Evolutionary conservation across 2,797 vertebrate species (phyloP), one percentile per base, ranked within the genome.

Genomic region (Anabacerthia variegaticeps): DNA sequence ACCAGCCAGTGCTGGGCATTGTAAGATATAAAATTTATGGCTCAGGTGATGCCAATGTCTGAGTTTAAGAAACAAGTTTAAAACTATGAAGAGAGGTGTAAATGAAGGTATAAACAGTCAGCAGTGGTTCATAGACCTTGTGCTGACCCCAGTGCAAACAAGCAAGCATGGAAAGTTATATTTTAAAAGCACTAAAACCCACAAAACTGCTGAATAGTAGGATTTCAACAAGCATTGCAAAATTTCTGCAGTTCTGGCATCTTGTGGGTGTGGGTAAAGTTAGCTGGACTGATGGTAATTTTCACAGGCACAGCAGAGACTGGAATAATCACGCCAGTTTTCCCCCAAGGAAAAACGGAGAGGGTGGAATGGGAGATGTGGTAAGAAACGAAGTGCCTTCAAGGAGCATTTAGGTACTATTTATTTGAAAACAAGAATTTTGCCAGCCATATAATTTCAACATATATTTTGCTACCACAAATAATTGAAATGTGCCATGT

Each of bases 181-280:
- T 79, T 95, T 82, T 22, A 61, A 75, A 91, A 87, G 72, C 92
- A 51, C 6, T 66, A 37, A 78, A 92, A 71, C 62, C 92, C 96
- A 71, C 82, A 90, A 71, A 92, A 81, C 51, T 93, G 92, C 95
- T 95, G 93, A 95, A 73, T 6, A 66, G 78, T 59, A 78, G 49
- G 66, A 88, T 93, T 96, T 92, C 30, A 41, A 96, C 78, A 83
- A 44, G 19, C 85, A 84, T 48, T 66, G 93, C 93, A 97, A 73
- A 92, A 91, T 94, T 95, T 92, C 76, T 88, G 92, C 81, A 95
- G 46, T 79, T 85, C 84, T 94, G 65, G 56, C 91, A 84, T 84
- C 65, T 86, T 95, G 95, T 82, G 94, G 65, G 22, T 84, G 51
- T 91, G 82, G 65, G 66, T 88, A 65, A 83, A 77, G 62, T 89